Evolutionary conservation across 2,113 vertebrate genomes (phyloP), one percentile per base, ranked within the genome.

Genomic region (Salminus brasiliensis): DNA sequence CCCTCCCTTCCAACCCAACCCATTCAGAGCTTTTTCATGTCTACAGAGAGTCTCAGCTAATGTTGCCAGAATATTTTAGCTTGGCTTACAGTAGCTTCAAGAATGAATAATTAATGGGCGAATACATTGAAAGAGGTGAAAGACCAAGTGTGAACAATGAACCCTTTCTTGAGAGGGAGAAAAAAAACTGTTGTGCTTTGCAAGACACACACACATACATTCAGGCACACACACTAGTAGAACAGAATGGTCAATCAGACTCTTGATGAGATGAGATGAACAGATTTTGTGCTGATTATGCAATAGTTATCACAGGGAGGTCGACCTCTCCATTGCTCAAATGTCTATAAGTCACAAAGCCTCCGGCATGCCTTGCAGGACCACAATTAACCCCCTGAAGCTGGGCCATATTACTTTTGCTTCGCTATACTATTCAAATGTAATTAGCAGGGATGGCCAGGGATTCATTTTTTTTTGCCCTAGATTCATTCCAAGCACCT

Each of bases 251-350:
- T 8, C 43, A 72, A 65, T 27, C 27, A 23, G 74, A 84, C 34
- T 12, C 74, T 72, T 66, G 41, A n/a, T 76, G 72, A n/a, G 55
- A 81, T 69, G 79, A 85, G 81, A 76, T 74, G 80, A 75, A 83
- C 60, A 65, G 74, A 83, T 88, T 83, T 55, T 27, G 34, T 69
- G 88, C 89, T 88, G 87, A 88, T 78, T 39, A 39, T 59, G 74
- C 77, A 84, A 53, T 55, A 83, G 66, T 69, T 84, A 82, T 81
- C 83, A 80, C 34, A 16, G 15, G 80, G 86, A 78, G 86, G 87
- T 85, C 76, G 73, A 79, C 60, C 49, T 47, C 27, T 71, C 63
- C 76, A 81, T 75, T 36, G 66, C 49, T 45, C 39, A 66, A 36
- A 76, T 85, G 62, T 85, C 84, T 85, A 75, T 72, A 65, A 84